These are phyloP conservation scores for Agapornis roseicollis DNA, from an alignment of 2,113 vertebrate species.

Conservation along the genomic window DNA sequence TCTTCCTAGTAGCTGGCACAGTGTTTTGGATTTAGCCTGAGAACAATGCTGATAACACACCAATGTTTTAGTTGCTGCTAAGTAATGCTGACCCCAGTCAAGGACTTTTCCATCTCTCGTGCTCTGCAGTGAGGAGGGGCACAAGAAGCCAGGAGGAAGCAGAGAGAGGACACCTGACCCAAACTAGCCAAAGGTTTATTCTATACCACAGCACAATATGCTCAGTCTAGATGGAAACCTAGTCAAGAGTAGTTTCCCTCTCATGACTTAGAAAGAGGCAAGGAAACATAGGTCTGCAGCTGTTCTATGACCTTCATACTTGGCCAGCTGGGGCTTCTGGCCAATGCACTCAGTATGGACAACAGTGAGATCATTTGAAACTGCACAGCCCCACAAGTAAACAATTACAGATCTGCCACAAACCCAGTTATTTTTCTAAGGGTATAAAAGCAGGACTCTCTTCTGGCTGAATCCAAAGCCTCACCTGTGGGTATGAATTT, in stretches of 20 bases:
- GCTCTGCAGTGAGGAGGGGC: not conserved
- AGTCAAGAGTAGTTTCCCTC: not conserved
- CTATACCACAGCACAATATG: not conserved
- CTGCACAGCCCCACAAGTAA: not conserved
- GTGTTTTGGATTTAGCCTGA: not conserved
- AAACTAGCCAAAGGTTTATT: not conserved
- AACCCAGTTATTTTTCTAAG: not conserved
- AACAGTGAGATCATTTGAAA: not conserved
- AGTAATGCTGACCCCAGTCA: not conserved
- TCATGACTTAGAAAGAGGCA: not conserved
- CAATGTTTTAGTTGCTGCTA: not conserved
- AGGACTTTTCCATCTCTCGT: not conserved
- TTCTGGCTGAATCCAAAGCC: not conserved
- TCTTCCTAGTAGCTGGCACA: not conserved
- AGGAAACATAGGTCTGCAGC: not conserved
- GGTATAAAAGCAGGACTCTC: not conserved
- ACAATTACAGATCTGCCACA: not conserved
- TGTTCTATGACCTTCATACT: not conserved
- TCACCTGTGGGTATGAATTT: not conserved
- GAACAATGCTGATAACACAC: not conserved
- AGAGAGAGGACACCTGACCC: not conserved
- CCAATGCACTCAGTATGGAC: not conserved
- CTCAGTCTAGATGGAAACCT: not conserved
- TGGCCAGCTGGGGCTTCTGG: not conserved
- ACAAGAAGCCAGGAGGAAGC: not conserved